phyloP scores from a whole-genome alignment of 1,140 invertebrate genomes.

The Gryllus bimaculatus region DNA sequence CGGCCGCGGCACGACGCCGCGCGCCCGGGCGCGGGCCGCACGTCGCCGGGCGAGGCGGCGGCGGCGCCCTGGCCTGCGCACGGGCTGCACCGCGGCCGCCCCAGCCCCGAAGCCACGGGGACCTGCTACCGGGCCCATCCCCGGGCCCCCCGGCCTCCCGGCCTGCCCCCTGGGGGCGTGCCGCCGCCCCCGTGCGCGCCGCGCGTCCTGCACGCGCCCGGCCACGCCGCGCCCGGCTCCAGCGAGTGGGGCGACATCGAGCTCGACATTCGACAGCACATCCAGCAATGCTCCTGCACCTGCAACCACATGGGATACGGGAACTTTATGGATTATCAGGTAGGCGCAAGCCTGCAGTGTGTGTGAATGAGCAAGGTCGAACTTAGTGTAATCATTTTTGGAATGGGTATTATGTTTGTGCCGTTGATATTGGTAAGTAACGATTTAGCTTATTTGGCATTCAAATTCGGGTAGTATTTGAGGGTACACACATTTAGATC shows the following conservation, averaged over 20 bases:
- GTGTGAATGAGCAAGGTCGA: too few species aligned
- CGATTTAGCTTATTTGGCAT: too few species aligned
- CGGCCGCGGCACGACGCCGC: background rate
- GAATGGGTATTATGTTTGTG: too few species aligned
- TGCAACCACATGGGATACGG: constrained; percentile 87
- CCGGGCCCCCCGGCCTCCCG: background rate
- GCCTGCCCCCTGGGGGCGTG: background rate
- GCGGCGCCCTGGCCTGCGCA: background rate
- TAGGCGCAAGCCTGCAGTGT: constrained; percentile 32
- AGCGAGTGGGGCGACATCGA: constrained; percentile 46
- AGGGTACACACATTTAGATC: too few species aligned
- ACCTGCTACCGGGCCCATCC: background rate
- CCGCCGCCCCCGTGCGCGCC: background rate
- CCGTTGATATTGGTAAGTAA: too few species aligned
- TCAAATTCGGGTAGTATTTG: too few species aligned
- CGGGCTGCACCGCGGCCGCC: background rate
- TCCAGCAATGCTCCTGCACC: constrained; percentile 74
- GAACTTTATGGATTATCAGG: constrained; percentile 83
- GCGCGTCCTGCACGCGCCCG: background rate
- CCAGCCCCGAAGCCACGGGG: background rate
- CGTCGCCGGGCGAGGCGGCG: constrained; percentile 9
- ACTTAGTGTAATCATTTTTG: too few species aligned
- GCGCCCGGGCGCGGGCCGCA: too few species aligned
- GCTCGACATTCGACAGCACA: constrained; percentile 71
- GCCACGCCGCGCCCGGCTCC: background rate